A percentile compares a stretch with the other conserved stretches of the same genome.
Evolutionary conservation across 2,888 invertebrate species (phyloP).

Genomic region (Spicauda simplicius): DNA sequence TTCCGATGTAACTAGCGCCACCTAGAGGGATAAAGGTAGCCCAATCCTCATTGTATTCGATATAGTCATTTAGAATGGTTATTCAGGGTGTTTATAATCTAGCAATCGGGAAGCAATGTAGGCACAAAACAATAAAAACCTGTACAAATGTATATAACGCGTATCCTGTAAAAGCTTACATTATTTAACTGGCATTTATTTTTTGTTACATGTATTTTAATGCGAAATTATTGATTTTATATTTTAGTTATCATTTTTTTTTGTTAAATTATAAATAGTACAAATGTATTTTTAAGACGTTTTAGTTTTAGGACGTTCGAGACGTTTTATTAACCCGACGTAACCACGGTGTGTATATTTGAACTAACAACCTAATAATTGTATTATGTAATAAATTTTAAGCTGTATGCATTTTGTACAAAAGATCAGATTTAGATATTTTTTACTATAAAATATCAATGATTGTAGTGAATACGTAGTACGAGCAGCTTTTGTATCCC

Average conservation of each 20-base stretch:
- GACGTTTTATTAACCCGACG: conserved; percentile 39
- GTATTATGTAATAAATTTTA: conserved; percentile 55
- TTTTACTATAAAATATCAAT: conserved; percentile 67
- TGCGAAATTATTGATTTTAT: conserved; percentile 45
- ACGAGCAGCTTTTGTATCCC: conserved; percentile 74
- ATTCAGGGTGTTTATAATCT: conserved; percentile 39
- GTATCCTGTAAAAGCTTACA: conserved; percentile 52
- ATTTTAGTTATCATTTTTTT: conserved; percentile 48
- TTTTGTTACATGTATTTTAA: conserved; percentile 49
- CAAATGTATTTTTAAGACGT: conserved; percentile 75
- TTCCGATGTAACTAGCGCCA: background rate
- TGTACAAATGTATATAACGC: conserved; percentile 70
- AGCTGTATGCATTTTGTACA: conserved; percentile 76
- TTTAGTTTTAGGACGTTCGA: conserved; percentile 43
- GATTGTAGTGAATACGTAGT: conserved; percentile 56
- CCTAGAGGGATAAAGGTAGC: background rate
- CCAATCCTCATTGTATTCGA: conserved; percentile 14
- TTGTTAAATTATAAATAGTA: conserved; percentile 77
- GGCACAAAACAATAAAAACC: conserved; percentile 46
- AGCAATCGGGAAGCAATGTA: conserved; percentile 35
- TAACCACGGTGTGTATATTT: conserved; percentile 61
- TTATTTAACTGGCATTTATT: conserved; percentile 57
- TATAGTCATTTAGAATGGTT: conserved; percentile 36
- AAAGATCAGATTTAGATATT: conserved; percentile 67
- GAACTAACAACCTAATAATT: conserved; percentile 56